Evolutionary conservation across 2,113 vertebrate genomes (phyloP).

Genomic region (Crotalus helleri): DNA sequence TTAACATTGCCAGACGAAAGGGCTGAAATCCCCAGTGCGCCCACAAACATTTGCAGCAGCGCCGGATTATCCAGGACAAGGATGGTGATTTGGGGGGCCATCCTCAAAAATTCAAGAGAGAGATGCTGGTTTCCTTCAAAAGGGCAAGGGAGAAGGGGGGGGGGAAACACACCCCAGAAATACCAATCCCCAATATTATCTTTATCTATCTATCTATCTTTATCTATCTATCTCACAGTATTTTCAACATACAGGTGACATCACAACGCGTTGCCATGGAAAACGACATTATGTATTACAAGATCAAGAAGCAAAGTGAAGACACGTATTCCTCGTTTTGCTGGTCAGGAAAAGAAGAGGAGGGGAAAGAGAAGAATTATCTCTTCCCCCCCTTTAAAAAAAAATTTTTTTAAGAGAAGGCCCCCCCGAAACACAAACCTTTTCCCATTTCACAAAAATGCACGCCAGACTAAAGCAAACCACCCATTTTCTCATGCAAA

Average conservation of each 20-base stretch:
- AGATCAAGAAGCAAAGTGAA: conserved; percentile 23
- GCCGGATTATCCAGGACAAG: neutral
- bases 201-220: neutral
- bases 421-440: neutral
- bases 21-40: neutral
- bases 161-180: neutral
- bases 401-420: neutral
- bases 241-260: conserved; percentile 37
- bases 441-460: neutral
- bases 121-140: neutral
- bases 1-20: neutral
- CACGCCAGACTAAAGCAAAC: neutral
- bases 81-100: neutral
- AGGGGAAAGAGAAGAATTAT: neutral
- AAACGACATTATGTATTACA: conserved; percentile 29
- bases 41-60: neutral
- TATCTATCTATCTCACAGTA: neutral
- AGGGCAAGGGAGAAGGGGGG: neutral
- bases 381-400: neutral
- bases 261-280: conserved; percentile 32
- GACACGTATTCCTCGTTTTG: conserved; percentile 8
- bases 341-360: neutral
- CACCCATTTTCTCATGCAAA: neutral
- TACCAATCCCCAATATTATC: neutral
- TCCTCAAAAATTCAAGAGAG: neutral